Evolutionary conservation across 2,113 vertebrate species (phyloP).

Genomic region (Malurus cyaneus): DNA sequence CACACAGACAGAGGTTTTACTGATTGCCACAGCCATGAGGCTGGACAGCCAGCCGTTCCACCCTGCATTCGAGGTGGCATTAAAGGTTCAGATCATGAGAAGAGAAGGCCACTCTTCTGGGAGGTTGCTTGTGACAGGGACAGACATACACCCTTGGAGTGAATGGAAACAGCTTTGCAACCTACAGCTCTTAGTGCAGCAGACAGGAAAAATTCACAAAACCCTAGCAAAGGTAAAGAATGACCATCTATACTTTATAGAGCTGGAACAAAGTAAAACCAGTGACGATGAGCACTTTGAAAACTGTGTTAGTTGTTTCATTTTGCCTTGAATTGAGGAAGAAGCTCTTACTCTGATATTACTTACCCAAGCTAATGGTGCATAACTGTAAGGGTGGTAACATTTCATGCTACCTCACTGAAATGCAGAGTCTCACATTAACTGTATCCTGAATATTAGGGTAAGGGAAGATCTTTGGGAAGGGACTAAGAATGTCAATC

Average conservation of each 20-base stretch:
- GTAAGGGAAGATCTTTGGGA: neutral
- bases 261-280: neutral
- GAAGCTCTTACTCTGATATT: neutral
- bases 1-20: accelerated
- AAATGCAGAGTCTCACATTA: neutral
- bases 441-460: neutral
- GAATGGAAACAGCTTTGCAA: neutral
- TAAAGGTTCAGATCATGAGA: neutral
- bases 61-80: accelerated
- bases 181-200: neutral
- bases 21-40: neutral
- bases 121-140: neutral
- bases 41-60: neutral
- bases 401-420: neutral
- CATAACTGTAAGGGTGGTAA: too few species aligned
- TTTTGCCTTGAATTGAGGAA: neutral
- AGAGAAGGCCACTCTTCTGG: neutral
- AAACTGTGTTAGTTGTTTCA: neutral
- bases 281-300: neutral
- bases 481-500: neutral
- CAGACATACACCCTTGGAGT: accelerated
- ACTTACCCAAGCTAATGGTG: neutral
- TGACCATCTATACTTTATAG: neutral
- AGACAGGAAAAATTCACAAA: neutral
- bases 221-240: neutral